Base-by-base conservation (phyloP, 1,140 invertebrate species). In the Himalopsyche phryganea region DNA sequence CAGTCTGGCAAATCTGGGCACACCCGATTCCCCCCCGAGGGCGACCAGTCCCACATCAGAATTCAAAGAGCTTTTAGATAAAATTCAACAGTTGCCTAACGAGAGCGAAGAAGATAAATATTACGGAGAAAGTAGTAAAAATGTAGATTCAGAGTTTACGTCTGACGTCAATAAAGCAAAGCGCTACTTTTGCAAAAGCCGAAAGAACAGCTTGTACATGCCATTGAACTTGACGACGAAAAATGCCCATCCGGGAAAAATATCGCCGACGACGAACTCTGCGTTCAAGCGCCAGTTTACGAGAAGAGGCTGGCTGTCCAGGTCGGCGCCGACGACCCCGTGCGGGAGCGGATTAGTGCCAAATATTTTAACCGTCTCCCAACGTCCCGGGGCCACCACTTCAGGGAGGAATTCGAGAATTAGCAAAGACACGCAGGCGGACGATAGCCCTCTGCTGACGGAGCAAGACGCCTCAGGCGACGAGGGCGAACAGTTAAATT, bases 11-110 rank as follows among this genome's bases (percentile, higher is more conserved):
- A 81, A 80, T 58, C 68, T 80, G 13, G 80, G 76, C 2, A 78
- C 83, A 28, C 83, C 83, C 14, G 84, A 85, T 61, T 91, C 88
- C 1, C 88, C 88, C 1, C 88, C 88, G 0, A 81, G 85, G 65
- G 87, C 88, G 7, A 90, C 87, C 6, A 89, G 86, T 66, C 88
- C 88, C 1, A 90, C 88, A 10, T 83, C 82, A 58, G 85, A 86
- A 71, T 80, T 86, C 65, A 77, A 80, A 14, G 83, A 86, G 61
- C 70, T 86, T 35, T 70, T 87, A 66, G 83, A 85, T 60, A 85
- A 87, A 73, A 86, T 86, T 61, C 83, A 85, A 47, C 82, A 85
- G 66, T 69, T 86, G 50, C 83, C 66, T 44, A 66, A 50, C 32
- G 33, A 52, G 18, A 42, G 33, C 10, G 49, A 58, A 9, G 33